Base-by-base conservation (phyloP, 2,888 invertebrate genomes). In the Cantharis rustica region DNA sequence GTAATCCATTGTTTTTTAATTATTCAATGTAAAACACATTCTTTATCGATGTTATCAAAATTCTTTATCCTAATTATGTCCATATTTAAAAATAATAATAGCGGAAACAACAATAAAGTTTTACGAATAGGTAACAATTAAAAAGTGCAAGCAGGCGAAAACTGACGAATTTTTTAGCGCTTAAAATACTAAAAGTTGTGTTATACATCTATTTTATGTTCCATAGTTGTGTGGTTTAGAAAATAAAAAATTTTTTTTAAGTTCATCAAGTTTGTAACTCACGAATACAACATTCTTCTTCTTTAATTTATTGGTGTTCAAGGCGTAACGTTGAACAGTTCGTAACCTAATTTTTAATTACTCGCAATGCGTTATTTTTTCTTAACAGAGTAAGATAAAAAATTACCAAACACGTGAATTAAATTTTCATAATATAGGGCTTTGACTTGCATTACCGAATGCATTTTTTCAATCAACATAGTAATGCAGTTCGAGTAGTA, bases 1-100 rank as follows among this genome's bases (percentile, higher is more conserved):
- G 64, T 66, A 66, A 66, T 66, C 64, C 64, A 66, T 66, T 66
- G 64, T 66, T 20, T 66, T 66, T 23, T n/a, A 66, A 66, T 66
- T 66, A 66, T 17, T 66, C 17, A 17, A 66, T 20, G 64, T 66
- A 66, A 66, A 20, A 23, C 64, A 66, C 23, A 66, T 66, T 66
- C 23, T 20, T 66, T 66, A 66, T 66, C n/a, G 64, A 15, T 20
- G 64, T 23, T 66, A 66, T 66, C 64, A 66, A 66, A 66, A 17
- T 66, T 66, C 64, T 20, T 23, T 17, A 66, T 66, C 64, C 20
- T 66, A 66, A 66, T 66, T 66, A 66, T 66, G 64, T 66, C 64
- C 17, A 23, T 66, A 66, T 20, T 66, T 66, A 20, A 20, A 64
- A 66, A 66, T 17, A 66, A n/a, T 23, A 66, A 66, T 23, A 66